Evolutionary conservation across 2,797 vertebrate genomes (phyloP), one percentile per base, ranked within the genome.

Genomic region (Pterois miles): DNA sequence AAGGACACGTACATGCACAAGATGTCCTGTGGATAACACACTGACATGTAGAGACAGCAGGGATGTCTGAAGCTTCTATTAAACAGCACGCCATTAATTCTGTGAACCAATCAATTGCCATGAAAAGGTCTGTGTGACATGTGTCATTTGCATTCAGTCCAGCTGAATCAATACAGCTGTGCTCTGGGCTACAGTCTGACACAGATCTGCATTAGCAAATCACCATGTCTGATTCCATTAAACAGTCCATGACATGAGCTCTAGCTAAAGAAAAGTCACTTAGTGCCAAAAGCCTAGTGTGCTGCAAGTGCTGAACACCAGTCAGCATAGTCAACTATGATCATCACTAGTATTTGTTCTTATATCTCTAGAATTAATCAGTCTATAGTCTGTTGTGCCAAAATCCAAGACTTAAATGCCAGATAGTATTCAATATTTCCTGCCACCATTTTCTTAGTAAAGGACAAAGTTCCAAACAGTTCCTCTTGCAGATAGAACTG

Each of bases 121-220:
- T 76, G 88, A 81, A 90, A 85, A 89, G 86, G 80, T 90, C 86
- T 70, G 76, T 73, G 81, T 83, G 67, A 64, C 71, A n/a, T n/a
- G n/a, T 86, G 75, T 71, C 68, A 87, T 85, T 78, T 79, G 66
- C 67, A 82, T 81, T 53, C 40, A 50, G 78, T 67, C 70, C 67
- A 54, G 4, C 43, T 31, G 18, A 65, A 91, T 95, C 86, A 71
- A 92, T 92, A 68, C 13, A 6, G 29, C 29, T 22, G 31, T 38
- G 87, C 90, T 86, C 59, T n/a, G 70, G 90, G 90, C 88, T 70
- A 65, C 65, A 4, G 64, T 33, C 71, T 81, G 90, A 92, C 90
- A 89, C 85, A 88, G 59, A 86, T 88, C 83, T 67, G 76, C 22
- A 9, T 78, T 68, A 79, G 54, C 58, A 18, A 72, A 76, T 76